phyloP scores from a whole-genome alignment of 2,113 vertebrate genomes.

The Oophaga pumilio region DNA sequence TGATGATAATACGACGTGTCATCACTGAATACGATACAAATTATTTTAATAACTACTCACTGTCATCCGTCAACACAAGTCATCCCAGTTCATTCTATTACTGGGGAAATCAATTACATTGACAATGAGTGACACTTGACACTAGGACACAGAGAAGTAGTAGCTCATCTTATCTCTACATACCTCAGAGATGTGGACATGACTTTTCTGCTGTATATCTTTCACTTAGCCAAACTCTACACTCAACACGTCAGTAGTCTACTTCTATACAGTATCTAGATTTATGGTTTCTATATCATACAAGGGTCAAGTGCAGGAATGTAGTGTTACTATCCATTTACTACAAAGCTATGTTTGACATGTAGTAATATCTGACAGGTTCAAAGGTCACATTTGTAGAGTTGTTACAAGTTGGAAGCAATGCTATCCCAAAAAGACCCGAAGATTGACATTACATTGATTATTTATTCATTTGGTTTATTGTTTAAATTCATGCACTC shows the following conservation, averaged over 20 bases:
- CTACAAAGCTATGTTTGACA: not conserved
- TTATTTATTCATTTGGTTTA: too few species aligned
- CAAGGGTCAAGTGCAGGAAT: conserved; percentile 15
- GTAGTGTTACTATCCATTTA: not conserved
- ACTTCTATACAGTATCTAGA: not conserved
- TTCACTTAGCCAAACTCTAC: conserved; percentile 14
- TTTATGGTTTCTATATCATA: conserved; percentile 1
- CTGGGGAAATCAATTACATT: conserved; percentile 22
- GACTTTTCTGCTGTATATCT: conserved; percentile 31
- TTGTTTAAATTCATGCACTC: not conserved
- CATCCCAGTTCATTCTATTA: conserved; percentile 27
- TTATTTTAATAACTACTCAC: not conserved
- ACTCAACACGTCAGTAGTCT: conserved; percentile 12
- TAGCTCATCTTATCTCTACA: not conserved
- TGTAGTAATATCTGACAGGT: not conserved
- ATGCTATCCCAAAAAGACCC: not conserved
- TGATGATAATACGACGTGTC: conserved; percentile 23
- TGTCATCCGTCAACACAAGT: conserved; percentile 8
- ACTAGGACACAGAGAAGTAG: not conserved
- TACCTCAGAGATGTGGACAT: conserved; percentile 24
- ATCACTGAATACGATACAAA: conserved; percentile 38
- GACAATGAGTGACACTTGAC: conserved; percentile 25
- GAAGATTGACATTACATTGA: not conserved
- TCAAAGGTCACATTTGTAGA: not conserved
- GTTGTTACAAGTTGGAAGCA: not conserved